Percentiles rank a stretch among this genome's conserved stretches.
Evolutionary conservation across 1,140 invertebrate species (phyloP).

Genomic region (Cherax quadricarinatus): DNA sequence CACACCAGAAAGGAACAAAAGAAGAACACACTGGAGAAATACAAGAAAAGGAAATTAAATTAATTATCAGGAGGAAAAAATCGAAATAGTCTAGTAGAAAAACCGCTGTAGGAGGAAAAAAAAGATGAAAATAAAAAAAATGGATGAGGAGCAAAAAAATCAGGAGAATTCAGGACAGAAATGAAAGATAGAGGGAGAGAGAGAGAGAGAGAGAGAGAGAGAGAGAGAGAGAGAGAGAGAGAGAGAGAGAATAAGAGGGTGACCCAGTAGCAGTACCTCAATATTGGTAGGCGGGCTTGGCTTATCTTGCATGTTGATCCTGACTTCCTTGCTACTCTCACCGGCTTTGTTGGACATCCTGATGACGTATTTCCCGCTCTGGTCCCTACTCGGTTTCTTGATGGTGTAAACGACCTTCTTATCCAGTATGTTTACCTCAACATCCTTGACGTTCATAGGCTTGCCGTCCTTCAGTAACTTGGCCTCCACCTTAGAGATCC

Average conservation of each 20-base stretch:
- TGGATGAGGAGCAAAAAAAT: too few relatives aligned
- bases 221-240: background rate
- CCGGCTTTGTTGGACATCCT: slow-evolving; percentile 92
- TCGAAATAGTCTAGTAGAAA: too few relatives aligned
- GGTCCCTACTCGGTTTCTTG: slow-evolving; percentile 90
- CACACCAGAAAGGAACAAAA: background rate
- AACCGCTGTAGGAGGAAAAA: too few relatives aligned
- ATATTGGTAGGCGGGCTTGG: slow-evolving; percentile 67
- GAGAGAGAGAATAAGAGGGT: background rate
- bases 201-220: too few relatives aligned
- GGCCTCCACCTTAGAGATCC: slow-evolving; percentile 89
- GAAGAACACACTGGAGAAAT: background rate
- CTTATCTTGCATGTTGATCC: slow-evolving; percentile 90
- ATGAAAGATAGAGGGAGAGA: background rate
- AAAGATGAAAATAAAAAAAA: too few relatives aligned
- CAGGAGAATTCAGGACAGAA: background rate
- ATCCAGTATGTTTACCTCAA: slow-evolving; percentile 91
- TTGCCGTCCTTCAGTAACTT: slow-evolving; percentile 94
- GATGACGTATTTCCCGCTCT: slow-evolving; percentile 90
- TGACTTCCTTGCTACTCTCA: slow-evolving; percentile 89
- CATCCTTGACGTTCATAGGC: slow-evolving; percentile 88
- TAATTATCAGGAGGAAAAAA: background rate
- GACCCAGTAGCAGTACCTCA: slow-evolving; percentile 43
- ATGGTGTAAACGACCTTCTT: slow-evolving; percentile 93
- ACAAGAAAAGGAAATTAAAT: background rate